Evolutionary conservation across 2,888 invertebrate genomes (phyloP), one percentile per base, ranked within the genome.

Genomic region (Ashinkailepas kermadecensis): DNA sequence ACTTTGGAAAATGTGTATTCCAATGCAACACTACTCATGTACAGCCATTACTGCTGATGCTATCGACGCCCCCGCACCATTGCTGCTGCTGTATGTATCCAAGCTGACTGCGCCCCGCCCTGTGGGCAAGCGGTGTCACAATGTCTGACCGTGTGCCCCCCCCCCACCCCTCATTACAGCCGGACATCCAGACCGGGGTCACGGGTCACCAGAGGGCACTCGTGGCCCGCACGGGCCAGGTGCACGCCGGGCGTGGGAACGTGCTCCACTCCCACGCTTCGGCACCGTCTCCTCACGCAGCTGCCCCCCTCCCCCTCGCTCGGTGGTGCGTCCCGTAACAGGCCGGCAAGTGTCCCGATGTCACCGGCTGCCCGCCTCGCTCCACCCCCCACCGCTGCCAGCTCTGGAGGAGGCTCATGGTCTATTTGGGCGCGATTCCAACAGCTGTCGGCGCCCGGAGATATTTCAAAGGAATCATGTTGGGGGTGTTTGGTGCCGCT

Each of bases 201-300:
- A 11, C 39, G 74, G 74, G 74, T 74, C 74, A 54, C 54, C 59
- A 7, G 59, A 13, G 70, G 70, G 56, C 11, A 9, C 74, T 56
- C 74, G 74, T 74, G 74, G 7, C 21, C 74, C 3, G 74, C 74
- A 74, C 74, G 74, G 74, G 74, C 74, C 74, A 74, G 74, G 74
- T 74, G 74, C 74, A 56, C 56, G 56, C 74, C 74, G 18, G 18
- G 15, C 74, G 74, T 74, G 74, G 74, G 74, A 74, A 74, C 21
- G 25, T 11, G 9, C 18, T 10, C 10, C 54, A 54, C 74, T 74
- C 74, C 74, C 74, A 74, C 74, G 74, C 74, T 56, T 56, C 15
- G 23, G 67, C n/a, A 59, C 15, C 15, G 59, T 59, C 59, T 59
- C 59, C 59, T 15, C 59, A 59, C 59, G 59, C 59, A 15, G 59